phyloP scores from a whole-genome alignment of 1,140 invertebrate species.

The Sitophilus oryzae region DNA sequence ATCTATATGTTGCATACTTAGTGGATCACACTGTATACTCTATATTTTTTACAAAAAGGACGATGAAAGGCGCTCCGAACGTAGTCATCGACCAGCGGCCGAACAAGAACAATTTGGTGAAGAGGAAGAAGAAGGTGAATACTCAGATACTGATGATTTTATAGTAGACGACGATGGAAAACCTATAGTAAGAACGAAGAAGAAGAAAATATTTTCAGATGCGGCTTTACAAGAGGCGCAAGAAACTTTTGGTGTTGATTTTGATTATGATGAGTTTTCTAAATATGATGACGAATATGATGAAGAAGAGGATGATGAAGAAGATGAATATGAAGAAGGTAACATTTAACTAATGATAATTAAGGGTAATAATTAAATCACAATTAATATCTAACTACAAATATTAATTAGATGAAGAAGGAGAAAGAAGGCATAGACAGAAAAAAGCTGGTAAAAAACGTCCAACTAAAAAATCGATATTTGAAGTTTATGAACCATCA shows the following conservation, averaged over 20 bases:
- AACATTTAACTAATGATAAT: not conserved
- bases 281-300: conserved; percentile 86
- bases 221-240: conserved; percentile 94
- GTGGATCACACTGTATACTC: not conserved
- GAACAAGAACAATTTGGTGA: conserved; percentile 66
- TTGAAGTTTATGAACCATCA: conserved; percentile 94
- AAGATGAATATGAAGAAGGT: conserved; percentile 43
- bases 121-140: conserved; percentile 68
- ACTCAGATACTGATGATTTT: conserved; percentile 89
- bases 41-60: conserved; percentile 54
- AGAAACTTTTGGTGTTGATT: conserved; percentile 98
- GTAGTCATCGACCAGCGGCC: conserved; percentile 57
- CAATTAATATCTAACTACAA: not conserved
- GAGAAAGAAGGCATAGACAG: conserved; percentile 45
- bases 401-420: conserved; percentile 21
- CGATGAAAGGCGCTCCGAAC: conserved; percentile 68
- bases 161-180: conserved; percentile 95
- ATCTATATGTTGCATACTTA: no score
- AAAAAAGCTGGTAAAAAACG: conserved; percentile 75
- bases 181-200: conserved; percentile 80
- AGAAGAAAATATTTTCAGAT: conserved; percentile 86
- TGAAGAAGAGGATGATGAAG: conserved; percentile 70
- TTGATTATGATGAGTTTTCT: conserved; percentile 94
- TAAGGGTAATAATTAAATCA: not conserved
- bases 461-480: conserved; percentile 82